phyloP scores from a whole-genome alignment of 2,888 invertebrate species.

The Gryllus longicercus region DNA sequence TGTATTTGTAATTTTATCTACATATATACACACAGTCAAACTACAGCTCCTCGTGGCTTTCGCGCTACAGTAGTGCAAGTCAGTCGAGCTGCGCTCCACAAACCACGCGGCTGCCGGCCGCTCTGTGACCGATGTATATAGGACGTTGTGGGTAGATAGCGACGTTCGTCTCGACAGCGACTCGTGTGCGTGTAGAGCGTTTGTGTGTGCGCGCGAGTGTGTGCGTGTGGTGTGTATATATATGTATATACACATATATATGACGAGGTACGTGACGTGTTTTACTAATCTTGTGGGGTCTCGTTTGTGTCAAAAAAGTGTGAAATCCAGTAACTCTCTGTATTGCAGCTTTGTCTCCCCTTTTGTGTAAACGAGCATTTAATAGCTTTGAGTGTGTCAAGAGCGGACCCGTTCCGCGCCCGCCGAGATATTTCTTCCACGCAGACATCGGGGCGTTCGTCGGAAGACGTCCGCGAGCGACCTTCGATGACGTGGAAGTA shows the following conservation, averaged over 20 bases:
- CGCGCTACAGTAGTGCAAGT: background rate
- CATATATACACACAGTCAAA: background rate
- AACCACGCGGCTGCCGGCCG: background rate
- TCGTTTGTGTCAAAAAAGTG: background rate
- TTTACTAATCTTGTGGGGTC: background rate
- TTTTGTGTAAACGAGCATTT: slow-evolving; percentile 17
- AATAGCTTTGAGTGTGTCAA: background rate
- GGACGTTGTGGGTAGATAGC: background rate
- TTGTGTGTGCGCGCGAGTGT: too few relatives aligned
- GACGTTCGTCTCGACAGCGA: background rate
- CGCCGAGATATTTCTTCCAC: background rate
- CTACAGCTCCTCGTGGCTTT: slow-evolving; percentile 19
- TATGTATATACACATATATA: too few relatives aligned
- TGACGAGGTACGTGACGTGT: background rate
- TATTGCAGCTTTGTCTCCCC: background rate
- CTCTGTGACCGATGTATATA: background rate
- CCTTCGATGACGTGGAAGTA: too few relatives aligned
- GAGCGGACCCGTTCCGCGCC: background rate
- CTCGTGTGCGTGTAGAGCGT: background rate
- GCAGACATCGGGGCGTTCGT: too few relatives aligned
- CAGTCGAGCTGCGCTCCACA: background rate
- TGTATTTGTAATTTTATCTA: slow-evolving; percentile 21
- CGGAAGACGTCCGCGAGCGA: too few relatives aligned
- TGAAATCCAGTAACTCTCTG: background rate
- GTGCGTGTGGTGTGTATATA: too few relatives aligned